These are phyloP conservation scores for Hirtodrosophila histrioides DNA, from an alignment of 2,888 invertebrate species.

Conservation along the genomic window DNA sequence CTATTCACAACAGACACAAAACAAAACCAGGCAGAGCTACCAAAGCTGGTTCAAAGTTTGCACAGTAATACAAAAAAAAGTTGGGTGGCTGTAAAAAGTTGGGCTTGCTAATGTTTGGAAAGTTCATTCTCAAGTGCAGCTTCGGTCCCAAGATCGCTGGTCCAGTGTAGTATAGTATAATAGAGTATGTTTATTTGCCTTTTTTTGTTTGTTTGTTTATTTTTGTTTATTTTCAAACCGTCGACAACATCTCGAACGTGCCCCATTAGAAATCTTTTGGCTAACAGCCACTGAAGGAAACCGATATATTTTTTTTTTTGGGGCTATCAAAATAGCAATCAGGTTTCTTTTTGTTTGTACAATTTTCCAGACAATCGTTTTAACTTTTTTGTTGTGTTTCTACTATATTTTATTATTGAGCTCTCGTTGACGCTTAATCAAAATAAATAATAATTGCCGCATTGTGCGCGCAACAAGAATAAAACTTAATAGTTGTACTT, in stretches of 20 bases:
- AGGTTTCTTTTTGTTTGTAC: conserved; percentile 49
- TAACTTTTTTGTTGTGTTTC: conserved; percentile 27
- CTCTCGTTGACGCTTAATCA: conserved; percentile 74
- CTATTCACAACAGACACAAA: conserved; percentile 1
- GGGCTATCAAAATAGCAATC: conserved; percentile 73
- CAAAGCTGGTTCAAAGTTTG: conserved; percentile 48
- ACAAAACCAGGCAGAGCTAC: background rate
- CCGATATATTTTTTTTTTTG: conserved; percentile 49
- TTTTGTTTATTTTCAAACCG: conserved; percentile 47
- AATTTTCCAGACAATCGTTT: conserved; percentile 45
- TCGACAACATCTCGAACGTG: conserved; percentile 58
- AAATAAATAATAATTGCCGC: conserved; percentile 73
- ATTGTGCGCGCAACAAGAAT: conserved; percentile 62
- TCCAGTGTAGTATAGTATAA: conserved; percentile 17
- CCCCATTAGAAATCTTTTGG: conserved; percentile 67
- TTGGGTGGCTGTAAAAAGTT: conserved; percentile 30
- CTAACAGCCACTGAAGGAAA: conserved; percentile 38
- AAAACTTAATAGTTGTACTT: conserved; percentile 47
- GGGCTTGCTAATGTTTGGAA: conserved; percentile 66
- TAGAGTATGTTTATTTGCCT: conserved; percentile 41
- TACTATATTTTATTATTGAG: conserved; percentile 54
- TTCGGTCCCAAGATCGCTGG: conserved; percentile 45
- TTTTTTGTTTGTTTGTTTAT: conserved; percentile 26
- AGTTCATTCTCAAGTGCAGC: conserved; percentile 68
- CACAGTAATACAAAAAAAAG: conserved; percentile 38